Evolutionary conservation across 2,113 vertebrate species (phyloP).

Genomic region (Chamaea fasciata): DNA sequence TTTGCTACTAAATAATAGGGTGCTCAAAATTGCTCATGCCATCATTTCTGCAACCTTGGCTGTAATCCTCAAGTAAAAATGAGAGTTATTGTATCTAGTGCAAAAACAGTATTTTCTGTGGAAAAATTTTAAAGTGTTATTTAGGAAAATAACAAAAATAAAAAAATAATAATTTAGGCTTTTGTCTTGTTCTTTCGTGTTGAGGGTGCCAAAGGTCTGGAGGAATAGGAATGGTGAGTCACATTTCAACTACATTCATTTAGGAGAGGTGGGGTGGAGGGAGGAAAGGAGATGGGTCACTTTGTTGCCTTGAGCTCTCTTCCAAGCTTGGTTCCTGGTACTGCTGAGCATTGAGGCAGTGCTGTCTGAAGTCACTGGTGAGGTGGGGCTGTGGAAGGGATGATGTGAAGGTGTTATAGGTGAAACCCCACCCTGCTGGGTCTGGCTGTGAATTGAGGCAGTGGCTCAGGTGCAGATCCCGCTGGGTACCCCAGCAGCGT

Average conservation of each 20-base stretch:
- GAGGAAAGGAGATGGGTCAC: background rate
- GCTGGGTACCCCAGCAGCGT: background rate
- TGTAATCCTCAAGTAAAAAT: background rate
- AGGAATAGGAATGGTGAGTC: background rate
- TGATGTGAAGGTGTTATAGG: accelerated
- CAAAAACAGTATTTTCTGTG: background rate
- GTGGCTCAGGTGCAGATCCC: background rate
- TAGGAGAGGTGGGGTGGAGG: background rate
- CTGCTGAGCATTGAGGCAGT: background rate
- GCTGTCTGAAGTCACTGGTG: accelerated
- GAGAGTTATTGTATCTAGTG: background rate
- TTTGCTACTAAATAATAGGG: slow-evolving; percentile 45
- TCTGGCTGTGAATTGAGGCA: accelerated
- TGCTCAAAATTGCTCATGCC: slow-evolving; percentile 31
- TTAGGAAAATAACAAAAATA: background rate
- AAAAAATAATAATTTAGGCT: background rate
- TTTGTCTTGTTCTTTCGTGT: background rate
- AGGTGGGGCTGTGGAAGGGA: accelerated
- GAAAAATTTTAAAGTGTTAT: background rate
- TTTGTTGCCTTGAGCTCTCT: background rate
- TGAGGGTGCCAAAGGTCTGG: background rate
- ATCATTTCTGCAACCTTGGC: background rate
- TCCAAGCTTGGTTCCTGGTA: background rate
- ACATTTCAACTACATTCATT: background rate
- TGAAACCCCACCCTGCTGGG: background rate